phyloP scores from a whole-genome alignment of 2,113 vertebrate genomes.

The Etia nguti region DNA sequence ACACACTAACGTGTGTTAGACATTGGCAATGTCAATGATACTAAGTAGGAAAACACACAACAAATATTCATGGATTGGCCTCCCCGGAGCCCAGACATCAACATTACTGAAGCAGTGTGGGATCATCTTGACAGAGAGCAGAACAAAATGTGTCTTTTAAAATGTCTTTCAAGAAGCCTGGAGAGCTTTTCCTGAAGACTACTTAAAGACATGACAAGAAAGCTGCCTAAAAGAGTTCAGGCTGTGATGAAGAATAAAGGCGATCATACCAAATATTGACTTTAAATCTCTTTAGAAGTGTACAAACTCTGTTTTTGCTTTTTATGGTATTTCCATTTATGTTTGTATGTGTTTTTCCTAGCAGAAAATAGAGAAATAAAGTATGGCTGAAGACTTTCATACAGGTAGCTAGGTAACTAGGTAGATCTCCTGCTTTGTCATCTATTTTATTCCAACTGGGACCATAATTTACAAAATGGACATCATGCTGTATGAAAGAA shows the following conservation, averaged over 20 bases:
- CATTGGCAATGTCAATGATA: background rate
- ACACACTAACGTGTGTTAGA: background rate
- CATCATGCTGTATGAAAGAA: background rate
- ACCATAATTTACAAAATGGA: background rate
- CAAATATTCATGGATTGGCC: background rate
- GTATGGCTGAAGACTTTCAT: background rate
- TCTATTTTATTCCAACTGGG: background rate
- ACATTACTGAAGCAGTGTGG: background rate
- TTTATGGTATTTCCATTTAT: background rate
- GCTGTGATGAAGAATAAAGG: background rate
- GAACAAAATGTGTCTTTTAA: no score
- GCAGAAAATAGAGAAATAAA: background rate
- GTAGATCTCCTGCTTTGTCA: background rate
- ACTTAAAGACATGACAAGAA: background rate
- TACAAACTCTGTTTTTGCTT: background rate
- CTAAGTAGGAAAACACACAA: background rate
- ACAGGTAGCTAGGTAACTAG: background rate
- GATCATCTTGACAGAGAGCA: background rate
- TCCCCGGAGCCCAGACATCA: background rate
- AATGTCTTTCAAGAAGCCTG: background rate
- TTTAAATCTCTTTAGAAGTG: background rate
- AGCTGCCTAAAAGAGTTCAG: background rate
- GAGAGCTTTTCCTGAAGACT: background rate
- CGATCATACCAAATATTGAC: background rate
- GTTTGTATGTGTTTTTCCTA: background rate